Base-by-base conservation (phyloP, 2,113 vertebrate genomes). In the Glaucomys volans region DNA sequence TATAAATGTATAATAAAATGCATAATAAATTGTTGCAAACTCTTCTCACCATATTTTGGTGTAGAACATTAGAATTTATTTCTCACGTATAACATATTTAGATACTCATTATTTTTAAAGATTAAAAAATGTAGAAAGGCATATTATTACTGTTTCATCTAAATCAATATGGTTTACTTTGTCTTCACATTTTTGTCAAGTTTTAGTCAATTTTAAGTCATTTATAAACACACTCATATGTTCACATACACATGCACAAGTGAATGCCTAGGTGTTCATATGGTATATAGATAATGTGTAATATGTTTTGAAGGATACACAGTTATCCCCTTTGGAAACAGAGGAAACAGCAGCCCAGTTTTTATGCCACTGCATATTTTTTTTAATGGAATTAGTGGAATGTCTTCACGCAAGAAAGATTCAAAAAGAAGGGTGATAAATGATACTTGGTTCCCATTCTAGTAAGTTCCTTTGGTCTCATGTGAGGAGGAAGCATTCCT, bases 351-450 rank as follows among this genome's bases (percentile, higher is more conserved):
- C 20, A 57, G 17, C 32, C 47, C 26, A 81, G 12, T 57, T 62
- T 95, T 75, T 1, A 71, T 74, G 10, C 28, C 3, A 5, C 8
- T 67, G 26, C 2, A 17, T 47, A 54, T 92, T 24, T 59, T 83
- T 42, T 94, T 95, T 24, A 59, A 10, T 50, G 14, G 44, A 95
- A 81, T 67, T 91, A 52, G 44, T 80, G 37, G 1, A 5, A 75
- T 71, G 6, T 87, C 50, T 94, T 94, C 20, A 40, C 86, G 28
- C 35, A 72, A 95, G 44, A 50, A 92, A 90, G 28, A 92, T 32
- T 14, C 62, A 80, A 20, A 67, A 42, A 69, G 66, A 89, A 67
- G 40, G n/a, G 11, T 16, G 2, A 66, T 80, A 28, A 67, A 57
- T 79, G n/a, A 52, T 66, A 69, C 66, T 75, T 93, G 62, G 1